Base-by-base conservation (phyloP, 2,797 vertebrate species). In the Chaetophractus vellerosus region DNA sequence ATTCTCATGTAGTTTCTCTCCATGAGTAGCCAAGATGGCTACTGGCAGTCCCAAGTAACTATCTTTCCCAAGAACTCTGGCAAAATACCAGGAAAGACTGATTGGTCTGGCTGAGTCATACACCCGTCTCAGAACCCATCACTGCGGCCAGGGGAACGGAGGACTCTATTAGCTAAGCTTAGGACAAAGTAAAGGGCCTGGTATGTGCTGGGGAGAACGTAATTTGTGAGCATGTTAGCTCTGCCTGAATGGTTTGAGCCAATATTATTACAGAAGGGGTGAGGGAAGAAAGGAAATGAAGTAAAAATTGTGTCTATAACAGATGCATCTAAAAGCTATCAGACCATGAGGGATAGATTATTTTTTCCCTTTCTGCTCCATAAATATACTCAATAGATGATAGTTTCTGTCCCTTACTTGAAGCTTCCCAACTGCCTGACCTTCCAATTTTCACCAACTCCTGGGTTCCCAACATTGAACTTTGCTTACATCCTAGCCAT, bases 41-140 rank as follows among this genome's bases (percentile, higher is more conserved):
- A 3, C 61, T 82, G 79, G 45, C 21, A 76, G 28, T 19, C 52
- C 38, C 48, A 72, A 76, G 38, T 93, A 75, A 85, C 81, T 81
- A 5, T 31, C 38, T 59, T 88, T 61, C 45, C n/a, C 31, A 79
- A 18, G n/a, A 85, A 57, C 18, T 79, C 31, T 48, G 31, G n/a
- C 75, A 50, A 94, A 88, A 84, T 88, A 33, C 19, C n/a, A 81
- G 23, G 68, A 85, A 95, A 91, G 45, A 31, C 9, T 31, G 4
- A 48, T 41, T 91, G n/a, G 18, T 80, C 45, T 96, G 50, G 64
- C 18, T 69, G 61, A 66, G 31, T 76, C 28, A 36, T 50, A 24
- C 5, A 2, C 10, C 31, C 9, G 45, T 41, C 16, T 86, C 80
- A 28, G 11, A 94, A n/a, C 31, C 21, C 45, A 74, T 18, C 50